phyloP scores from a whole-genome alignment of 2,888 invertebrate genomes.

The Noctuana brunneofusca region DNA sequence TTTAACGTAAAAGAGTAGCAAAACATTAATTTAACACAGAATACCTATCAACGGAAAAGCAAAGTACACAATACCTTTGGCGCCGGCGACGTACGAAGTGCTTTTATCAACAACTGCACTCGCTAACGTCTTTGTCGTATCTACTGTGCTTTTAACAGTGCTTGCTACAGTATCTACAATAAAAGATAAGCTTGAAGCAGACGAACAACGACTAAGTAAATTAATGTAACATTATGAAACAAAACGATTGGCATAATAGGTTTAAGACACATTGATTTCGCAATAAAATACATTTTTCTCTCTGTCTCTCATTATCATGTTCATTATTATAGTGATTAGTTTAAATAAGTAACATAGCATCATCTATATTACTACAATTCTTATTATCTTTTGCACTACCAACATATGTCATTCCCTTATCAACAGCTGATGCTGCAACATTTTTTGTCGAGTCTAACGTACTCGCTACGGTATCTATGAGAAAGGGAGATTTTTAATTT shows the following conservation, averaged over 20 bases:
- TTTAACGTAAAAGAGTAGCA: neutral
- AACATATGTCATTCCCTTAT: constrained; percentile 52
- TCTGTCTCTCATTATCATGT: too few species aligned
- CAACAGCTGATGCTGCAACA: constrained; percentile 52
- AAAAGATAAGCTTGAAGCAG: constrained; percentile 21
- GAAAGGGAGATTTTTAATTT: too few species aligned
- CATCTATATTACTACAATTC: too few species aligned
- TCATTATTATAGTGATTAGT: too few species aligned
- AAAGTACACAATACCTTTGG: constrained; percentile 46
- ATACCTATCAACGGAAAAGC: neutral
- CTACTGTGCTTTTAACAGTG: constrained; percentile 66
- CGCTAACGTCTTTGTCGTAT: constrained; percentile 71
- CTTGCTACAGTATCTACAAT: constrained; percentile 49
- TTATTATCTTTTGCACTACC: constrained; percentile 57
- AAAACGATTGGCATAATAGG: too few species aligned
- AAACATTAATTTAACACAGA: neutral
- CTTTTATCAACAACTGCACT: constrained; percentile 73
- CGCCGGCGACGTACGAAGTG: constrained; percentile 48
- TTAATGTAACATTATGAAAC: neutral
- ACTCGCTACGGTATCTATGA: constrained; percentile 53
- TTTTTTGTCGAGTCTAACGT: constrained; percentile 57
- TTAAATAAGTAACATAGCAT: too few species aligned
- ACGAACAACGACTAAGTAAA: neutral
- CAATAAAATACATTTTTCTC: too few species aligned
- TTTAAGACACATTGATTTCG: too few species aligned